A percentile compares a stretch with the other conserved stretches of the same genome.
phyloP scores from a whole-genome alignment of 2,797 vertebrate species.

The Crypturellus tataupa region DNA sequence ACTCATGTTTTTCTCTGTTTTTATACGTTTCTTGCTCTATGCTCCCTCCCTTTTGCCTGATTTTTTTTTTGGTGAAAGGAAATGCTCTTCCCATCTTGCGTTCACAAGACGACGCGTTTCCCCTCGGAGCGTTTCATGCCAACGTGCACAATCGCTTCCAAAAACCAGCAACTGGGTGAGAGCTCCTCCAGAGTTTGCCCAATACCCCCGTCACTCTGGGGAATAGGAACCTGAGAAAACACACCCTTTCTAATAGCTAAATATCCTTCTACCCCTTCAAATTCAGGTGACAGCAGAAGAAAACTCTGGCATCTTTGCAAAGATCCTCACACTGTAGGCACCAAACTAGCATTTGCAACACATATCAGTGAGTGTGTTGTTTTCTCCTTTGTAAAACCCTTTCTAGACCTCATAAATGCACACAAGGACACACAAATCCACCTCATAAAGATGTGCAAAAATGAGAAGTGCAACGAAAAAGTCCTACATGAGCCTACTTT shows the following conservation, averaged over 20 bases:
- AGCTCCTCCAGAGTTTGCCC: background rate
- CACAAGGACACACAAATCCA: background rate
- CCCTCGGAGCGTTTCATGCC: background rate
- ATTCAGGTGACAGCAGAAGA: background rate
- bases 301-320: background rate
- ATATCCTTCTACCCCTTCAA: background rate
- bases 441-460: background rate
- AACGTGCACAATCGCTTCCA: background rate
- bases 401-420: background rate
- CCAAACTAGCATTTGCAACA: background rate
- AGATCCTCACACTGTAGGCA: fast-evolving
- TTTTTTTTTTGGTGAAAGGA: background rate
- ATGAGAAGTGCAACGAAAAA: background rate
- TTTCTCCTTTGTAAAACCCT: background rate
- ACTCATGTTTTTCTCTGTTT: background rate
- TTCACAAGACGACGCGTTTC: background rate
- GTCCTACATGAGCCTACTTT: background rate
- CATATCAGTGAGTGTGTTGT: background rate
- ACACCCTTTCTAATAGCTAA: background rate
- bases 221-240: background rate
- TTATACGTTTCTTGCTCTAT: background rate
- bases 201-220: background rate
- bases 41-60: background rate
- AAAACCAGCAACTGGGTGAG: background rate
- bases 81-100: background rate